Percentiles rank a stretch among this genome's conserved stretches.
These are phyloP conservation scores for Cephus spinipes DNA, from an alignment of 2,888 invertebrate genomes.

Conservation along the genomic window DNA sequence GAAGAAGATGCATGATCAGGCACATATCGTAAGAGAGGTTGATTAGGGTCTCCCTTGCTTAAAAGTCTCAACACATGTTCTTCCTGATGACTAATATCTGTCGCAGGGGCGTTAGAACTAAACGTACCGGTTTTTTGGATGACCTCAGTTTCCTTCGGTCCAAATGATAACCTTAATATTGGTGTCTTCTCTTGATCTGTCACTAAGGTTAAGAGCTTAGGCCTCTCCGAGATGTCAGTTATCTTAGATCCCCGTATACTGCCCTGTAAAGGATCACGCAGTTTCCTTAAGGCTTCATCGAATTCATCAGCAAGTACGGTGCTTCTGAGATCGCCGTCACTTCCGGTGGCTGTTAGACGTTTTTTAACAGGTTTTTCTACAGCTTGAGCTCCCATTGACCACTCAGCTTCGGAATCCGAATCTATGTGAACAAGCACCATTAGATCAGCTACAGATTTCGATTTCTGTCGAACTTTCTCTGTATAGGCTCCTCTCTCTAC, in stretches of 20 bases:
- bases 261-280: conserved; percentile 56
- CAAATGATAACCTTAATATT: conserved; percentile 57
- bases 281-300: conserved; percentile 69
- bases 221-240: conserved; percentile 36
- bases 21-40: conserved; percentile 47
- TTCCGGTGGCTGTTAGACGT: conserved; percentile 66
- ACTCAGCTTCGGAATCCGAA: conserved; percentile 73
- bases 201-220: conserved; percentile 50
- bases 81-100: conserved; percentile 24
- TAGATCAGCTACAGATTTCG: conserved; percentile 75
- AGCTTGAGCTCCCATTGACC: conserved; percentile 64
- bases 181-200: conserved; percentile 46
- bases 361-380: conserved; percentile 53
- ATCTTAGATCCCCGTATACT: conserved; percentile 5
- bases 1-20: conserved; percentile 34
- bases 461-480: conserved; percentile 75
- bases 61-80: conserved; percentile 48
- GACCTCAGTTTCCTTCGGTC: conserved; percentile 16
- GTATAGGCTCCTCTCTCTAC: conserved; percentile 73
- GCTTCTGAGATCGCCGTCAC: conserved; percentile 71
- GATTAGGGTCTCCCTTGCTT: conserved; percentile 44
- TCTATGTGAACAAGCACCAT: conserved; percentile 78
- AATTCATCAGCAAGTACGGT: conserved; percentile 69
- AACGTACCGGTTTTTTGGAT: neutral
- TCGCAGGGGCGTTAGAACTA: neutral